These are phyloP conservation scores for Ptilonorhynchus violaceus DNA, from an alignment of 2,113 vertebrate genomes.

Conservation along the genomic window DNA sequence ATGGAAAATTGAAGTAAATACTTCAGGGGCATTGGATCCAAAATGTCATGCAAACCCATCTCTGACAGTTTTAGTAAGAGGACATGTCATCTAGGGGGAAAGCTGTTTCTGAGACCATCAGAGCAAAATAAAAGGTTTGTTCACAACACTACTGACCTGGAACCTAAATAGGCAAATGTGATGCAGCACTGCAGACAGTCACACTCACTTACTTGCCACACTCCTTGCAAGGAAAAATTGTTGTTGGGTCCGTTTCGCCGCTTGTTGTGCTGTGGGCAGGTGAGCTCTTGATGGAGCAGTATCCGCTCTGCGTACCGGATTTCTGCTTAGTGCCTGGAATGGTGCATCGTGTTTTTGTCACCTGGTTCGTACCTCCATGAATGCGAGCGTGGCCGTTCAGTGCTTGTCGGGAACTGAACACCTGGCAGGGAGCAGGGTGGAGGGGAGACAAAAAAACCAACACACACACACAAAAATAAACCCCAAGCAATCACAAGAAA, in stretches of 20 bases:
- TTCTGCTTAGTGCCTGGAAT: slow-evolving; percentile 69
- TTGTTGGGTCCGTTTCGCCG: slow-evolving; percentile 79
- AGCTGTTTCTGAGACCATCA: neutral
- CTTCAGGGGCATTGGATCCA: neutral
- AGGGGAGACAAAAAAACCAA: neutral
- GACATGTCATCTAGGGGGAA: neutral
- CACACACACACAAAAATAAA: neutral
- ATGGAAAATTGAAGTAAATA: neutral
- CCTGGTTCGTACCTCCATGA: slow-evolving; percentile 76
- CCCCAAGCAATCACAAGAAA: neutral
- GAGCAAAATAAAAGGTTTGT: neutral
- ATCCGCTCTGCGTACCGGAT: slow-evolving; percentile 70
- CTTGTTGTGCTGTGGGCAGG: slow-evolving; percentile 85
- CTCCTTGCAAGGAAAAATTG: slow-evolving; percentile 86
- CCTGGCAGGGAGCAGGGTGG: slow-evolving; percentile 43
- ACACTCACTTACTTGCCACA: slow-evolving; percentile 83
- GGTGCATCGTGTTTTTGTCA: slow-evolving; percentile 63
- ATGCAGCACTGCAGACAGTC: neutral
- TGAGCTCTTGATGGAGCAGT: slow-evolving; percentile 82
- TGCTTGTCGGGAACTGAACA: slow-evolving; percentile 83
- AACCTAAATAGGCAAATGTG: fast-evolving
- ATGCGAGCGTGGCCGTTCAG: slow-evolving; percentile 80
- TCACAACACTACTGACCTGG: neutral
- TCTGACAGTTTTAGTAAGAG: neutral
- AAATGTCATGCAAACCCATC: neutral